phyloP scores from a whole-genome alignment of 2,888 invertebrate genomes.

The Ennomos fuscantarius region DNA sequence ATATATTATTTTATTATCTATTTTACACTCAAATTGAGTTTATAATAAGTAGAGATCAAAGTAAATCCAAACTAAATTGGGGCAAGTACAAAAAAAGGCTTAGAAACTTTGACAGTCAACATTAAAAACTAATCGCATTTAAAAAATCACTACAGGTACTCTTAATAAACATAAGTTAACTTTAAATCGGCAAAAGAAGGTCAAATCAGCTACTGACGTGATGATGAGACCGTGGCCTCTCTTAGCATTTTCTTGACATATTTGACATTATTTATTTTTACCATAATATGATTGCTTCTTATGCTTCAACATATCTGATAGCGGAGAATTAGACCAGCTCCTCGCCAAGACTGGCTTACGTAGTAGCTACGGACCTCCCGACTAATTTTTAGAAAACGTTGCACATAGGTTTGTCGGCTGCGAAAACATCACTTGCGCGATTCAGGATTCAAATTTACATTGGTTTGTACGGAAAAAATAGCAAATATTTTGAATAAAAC shows the following conservation, averaged over 20 bases:
- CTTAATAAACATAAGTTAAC: background rate
- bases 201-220: constrained; percentile 80
- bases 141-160: no score
- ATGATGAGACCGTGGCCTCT: constrained; percentile 77
- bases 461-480: background rate
- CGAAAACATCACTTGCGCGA: constrained; percentile 65
- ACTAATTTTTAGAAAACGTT: accelerated
- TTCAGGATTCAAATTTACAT: constrained; percentile 54
- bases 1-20: no score
- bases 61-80: no score
- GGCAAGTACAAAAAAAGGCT: no score
- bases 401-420: constrained; percentile 40
- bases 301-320: constrained; percentile 75
- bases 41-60: no score
- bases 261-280: constrained; percentile 71
- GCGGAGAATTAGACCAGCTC: constrained; percentile 77
- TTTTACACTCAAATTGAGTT: no score
- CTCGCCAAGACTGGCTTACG: constrained; percentile 74
- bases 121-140: no score
- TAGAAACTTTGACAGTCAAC: no score
- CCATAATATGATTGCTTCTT: constrained; percentile 74
- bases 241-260: constrained; percentile 79
- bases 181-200: constrained; percentile 63
- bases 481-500: background rate
- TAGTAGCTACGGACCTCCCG: constrained; percentile 82